Evolutionary conservation across 2,113 vertebrate genomes (phyloP).

Genomic region (Gymnocephalus cernua): DNA sequence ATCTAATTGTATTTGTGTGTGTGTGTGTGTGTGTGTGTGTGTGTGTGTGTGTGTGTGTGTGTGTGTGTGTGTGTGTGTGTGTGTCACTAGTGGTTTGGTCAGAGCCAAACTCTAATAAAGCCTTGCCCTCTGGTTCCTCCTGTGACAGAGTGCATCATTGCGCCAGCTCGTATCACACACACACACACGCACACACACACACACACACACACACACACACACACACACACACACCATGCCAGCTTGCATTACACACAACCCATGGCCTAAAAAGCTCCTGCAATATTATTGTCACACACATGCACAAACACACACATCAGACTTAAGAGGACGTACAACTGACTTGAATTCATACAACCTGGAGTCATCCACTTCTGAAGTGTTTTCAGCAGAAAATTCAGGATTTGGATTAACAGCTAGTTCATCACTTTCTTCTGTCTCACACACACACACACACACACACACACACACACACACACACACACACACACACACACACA

Average conservation of each 20-base stretch:
- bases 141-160: conserved; percentile 92
- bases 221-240: conserved; percentile 63
- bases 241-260: conserved; percentile 74
- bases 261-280: conserved; percentile 77
- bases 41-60: conserved; percentile 24
- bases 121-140: conserved; percentile 83
- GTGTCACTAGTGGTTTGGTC: conserved; percentile 74
- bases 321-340: conserved; percentile 16
- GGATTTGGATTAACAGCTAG: too few relatives aligned
- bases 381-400: too few relatives aligned
- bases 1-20: conserved; percentile 27
- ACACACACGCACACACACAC: conserved; percentile 32
- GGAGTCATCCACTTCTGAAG: conserved; percentile 29
- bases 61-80: conserved; percentile 20
- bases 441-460: too few relatives aligned
- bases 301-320: conserved; percentile 42
- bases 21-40: neutral
- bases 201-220: conserved; percentile 42
- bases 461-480: too few relatives aligned
- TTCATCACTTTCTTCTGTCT: too few relatives aligned
- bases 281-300: conserved; percentile 76
- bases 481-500: conserved; percentile 25
- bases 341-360: conserved; percentile 32
- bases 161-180: conserved; percentile 68
- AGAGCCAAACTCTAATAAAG: conserved; percentile 64